phyloP scores from a whole-genome alignment of 2,888 invertebrate genomes.

The Cabera pusaria region DNA sequence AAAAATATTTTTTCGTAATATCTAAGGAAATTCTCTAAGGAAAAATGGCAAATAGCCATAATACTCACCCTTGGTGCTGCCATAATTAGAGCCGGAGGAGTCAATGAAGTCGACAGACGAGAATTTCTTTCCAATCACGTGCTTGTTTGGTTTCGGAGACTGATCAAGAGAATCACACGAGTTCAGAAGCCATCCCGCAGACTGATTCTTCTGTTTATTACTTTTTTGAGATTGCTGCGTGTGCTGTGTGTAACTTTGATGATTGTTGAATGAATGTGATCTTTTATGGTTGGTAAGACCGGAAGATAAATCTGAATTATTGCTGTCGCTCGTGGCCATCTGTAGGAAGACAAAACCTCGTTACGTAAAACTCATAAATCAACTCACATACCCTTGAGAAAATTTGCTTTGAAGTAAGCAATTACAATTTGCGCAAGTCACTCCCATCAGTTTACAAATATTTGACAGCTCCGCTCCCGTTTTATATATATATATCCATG shows the following conservation, averaged over 20 bases:
- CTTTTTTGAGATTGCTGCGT: constrained; percentile 83
- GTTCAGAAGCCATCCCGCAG: constrained; percentile 75
- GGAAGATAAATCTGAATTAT: constrained; percentile 75
- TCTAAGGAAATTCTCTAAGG: no score
- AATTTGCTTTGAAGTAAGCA: constrained; percentile 32
- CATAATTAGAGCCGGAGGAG: constrained; percentile 81
- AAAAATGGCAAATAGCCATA: no score
- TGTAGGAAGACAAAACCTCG: constrained; percentile 47
- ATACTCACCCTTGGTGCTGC: constrained; percentile 34
- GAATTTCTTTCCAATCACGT: constrained; percentile 83
- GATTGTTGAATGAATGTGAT: constrained; percentile 88
- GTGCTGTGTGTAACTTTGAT: constrained; percentile 87
- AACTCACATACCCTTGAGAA: constrained; percentile 28
- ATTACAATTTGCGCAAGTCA: constrained; percentile 34
- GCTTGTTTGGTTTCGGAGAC: constrained; percentile 71
- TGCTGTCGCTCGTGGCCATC: constrained; percentile 86
- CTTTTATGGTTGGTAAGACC: constrained; percentile 85
- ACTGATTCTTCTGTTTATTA: constrained; percentile 85
- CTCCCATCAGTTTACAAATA: constrained; percentile 39
- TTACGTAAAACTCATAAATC: constrained; percentile 34
- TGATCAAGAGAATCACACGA: constrained; percentile 79
- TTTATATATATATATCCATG: constrained; percentile 44
- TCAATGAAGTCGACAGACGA: constrained; percentile 81
- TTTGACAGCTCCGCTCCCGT: constrained; percentile 39
- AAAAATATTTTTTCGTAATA: no score